phyloP scores from a whole-genome alignment of 2,888 invertebrate species.

The Gymnosoma rotundatum region DNA sequence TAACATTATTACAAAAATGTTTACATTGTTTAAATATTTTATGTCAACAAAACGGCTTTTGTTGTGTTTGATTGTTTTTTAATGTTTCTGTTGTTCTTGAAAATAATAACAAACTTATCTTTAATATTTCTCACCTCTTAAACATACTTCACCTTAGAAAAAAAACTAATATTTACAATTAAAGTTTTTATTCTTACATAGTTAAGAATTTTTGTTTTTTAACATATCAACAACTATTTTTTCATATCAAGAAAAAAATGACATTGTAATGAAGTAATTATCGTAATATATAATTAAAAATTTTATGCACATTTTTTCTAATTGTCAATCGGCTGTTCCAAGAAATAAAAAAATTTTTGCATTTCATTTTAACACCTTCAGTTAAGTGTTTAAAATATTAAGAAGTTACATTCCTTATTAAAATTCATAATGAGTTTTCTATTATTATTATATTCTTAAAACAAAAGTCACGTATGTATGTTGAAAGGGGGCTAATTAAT shows the following conservation, averaged over 20 bases:
- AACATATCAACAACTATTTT: background rate
- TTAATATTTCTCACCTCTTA: background rate
- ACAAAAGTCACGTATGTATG: slow-evolving; percentile 23
- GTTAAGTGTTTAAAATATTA: background rate
- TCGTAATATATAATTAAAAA: background rate
- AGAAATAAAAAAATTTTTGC: background rate
- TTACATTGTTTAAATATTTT: slow-evolving; percentile 15
- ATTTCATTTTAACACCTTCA: slow-evolving; percentile 25
- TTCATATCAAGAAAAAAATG: background rate
- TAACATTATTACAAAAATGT: slow-evolving; percentile 5
- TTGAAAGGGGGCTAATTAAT: slow-evolving; percentile 8
- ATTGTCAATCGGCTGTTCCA: background rate
- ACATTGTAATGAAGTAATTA: background rate
- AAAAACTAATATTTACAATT: slow-evolving; percentile 8
- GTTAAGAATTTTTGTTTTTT: background rate
- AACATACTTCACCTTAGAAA: background rate
- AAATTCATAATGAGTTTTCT: slow-evolving; percentile 31
- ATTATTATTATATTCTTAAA: background rate
- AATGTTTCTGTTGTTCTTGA: too few species aligned
- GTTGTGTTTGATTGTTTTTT: background rate
- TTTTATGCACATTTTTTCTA: slow-evolving; percentile 18
- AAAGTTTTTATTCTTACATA: background rate
- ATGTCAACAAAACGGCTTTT: slow-evolving; percentile 3
- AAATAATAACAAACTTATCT: background rate
- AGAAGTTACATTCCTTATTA: slow-evolving; percentile 14